Evolutionary conservation across 92 coral and sea anemone genomes (phyloP).

Genomic region (Epizoanthus rinbou): DNA sequence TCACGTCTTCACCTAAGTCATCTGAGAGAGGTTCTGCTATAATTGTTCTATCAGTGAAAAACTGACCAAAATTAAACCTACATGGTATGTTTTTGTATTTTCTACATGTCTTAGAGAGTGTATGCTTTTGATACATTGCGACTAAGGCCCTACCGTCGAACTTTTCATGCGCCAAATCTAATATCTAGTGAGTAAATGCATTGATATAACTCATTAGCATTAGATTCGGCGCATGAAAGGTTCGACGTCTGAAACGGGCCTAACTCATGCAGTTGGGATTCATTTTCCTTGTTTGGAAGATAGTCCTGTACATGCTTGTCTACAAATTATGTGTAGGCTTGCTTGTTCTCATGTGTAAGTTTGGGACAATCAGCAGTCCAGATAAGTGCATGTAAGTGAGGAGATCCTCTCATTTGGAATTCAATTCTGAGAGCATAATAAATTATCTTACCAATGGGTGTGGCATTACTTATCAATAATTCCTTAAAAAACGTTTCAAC

Average conservation of each 20-base stretch:
- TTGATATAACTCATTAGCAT: too few species aligned
- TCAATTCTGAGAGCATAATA: slow-evolving; percentile 51
- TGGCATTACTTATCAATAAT: neutral
- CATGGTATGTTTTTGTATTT: slow-evolving; percentile 53
- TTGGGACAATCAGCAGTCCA: too few species aligned
- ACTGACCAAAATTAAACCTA: slow-evolving; percentile 62
- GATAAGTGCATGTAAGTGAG: too few species aligned
- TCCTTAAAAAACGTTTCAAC: too few species aligned
- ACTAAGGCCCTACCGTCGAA: too few species aligned
- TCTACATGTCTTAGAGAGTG: slow-evolving; percentile 49
- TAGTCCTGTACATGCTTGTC: neutral
- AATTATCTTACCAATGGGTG: slow-evolving; percentile 46
- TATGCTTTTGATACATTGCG: slow-evolving; percentile 46
- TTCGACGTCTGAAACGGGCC: too few species aligned
- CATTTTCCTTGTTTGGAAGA: too few species aligned
- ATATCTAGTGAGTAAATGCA: too few species aligned
- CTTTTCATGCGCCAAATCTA: too few species aligned
- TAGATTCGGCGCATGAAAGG: too few species aligned
- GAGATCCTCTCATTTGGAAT: slow-evolving; percentile 16
- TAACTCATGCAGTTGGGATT: too few species aligned
- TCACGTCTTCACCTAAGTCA: slow-evolving; percentile 45
- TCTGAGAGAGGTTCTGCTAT: slow-evolving; percentile 56
- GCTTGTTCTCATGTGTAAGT: neutral
- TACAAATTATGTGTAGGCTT: slow-evolving; percentile 26
- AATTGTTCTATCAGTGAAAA: slow-evolving; percentile 54